These are phyloP conservation scores for Cliona cf. orientalis DNA, from an alignment of 37 sponge, comb jelly and placozoan genomes.

Conservation along the genomic window DNA sequence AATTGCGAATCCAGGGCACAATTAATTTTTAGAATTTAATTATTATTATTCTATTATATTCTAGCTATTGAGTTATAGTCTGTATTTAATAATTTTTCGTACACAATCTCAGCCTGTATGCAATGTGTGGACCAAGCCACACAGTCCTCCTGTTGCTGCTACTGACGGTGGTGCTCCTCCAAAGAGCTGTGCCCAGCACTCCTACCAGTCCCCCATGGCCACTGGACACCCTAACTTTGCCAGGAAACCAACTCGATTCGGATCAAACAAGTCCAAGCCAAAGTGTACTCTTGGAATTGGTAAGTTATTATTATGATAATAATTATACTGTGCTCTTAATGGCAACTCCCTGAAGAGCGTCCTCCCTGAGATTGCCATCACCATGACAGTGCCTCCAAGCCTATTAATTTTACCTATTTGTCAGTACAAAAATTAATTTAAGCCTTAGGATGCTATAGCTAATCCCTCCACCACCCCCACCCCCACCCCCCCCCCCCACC, in stretches of 20 bases:
- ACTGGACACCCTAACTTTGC: conserved; percentile 1
- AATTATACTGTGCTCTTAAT: background rate
- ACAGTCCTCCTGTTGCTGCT: background rate
- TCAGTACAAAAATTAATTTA: background rate
- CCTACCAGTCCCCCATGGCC: background rate
- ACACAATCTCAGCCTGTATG: conserved; percentile 15
- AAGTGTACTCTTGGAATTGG: background rate
- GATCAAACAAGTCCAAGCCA: conserved; percentile 5
- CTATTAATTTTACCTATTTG: too few relatives aligned
- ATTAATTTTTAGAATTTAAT: too few relatives aligned
- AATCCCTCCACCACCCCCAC: background rate
- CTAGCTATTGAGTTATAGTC: too few relatives aligned
- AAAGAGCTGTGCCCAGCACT: conserved; percentile 2
- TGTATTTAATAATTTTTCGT: too few relatives aligned
- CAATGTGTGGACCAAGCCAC: conserved; percentile 14
- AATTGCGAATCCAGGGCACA: too few relatives aligned
- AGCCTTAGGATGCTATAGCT: background rate
- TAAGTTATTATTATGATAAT: background rate
- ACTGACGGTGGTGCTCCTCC: background rate
- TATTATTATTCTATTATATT: too few relatives aligned
- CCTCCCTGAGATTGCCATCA: too few relatives aligned
- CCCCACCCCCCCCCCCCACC: too few relatives aligned
- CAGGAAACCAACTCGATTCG: conserved; percentile 1
- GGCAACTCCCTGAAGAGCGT: too few relatives aligned
- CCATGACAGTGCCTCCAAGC: too few relatives aligned